A percentile compares a stretch with the other conserved stretches of the same genome.
Evolutionary conservation across 2,797 vertebrate species (phyloP).

Genomic region (Argentina silus): DNA sequence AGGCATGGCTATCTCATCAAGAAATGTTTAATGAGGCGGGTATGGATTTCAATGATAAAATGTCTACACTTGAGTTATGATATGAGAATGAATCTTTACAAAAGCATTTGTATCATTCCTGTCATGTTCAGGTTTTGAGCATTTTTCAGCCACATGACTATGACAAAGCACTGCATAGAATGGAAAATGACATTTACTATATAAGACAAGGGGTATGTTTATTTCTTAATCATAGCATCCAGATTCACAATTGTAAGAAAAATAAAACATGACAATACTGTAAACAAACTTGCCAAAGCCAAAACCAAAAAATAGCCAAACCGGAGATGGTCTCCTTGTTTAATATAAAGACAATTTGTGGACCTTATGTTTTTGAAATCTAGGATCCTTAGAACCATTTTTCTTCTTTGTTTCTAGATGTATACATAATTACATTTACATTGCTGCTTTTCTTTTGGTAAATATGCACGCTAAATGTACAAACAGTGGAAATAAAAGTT

Average conservation of each 20-base stretch:
- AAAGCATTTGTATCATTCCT: neutral
- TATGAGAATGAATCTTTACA: constrained; percentile 1
- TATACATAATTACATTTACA: constrained; percentile 63
- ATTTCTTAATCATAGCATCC: constrained; percentile 43
- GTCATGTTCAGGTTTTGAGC: constrained; percentile 48
- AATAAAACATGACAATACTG: neutral
- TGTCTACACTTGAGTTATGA: constrained; percentile 17
- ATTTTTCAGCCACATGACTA: constrained; percentile 30
- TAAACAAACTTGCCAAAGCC: neutral
- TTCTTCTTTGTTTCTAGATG: constrained; percentile 70
- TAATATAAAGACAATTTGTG: constrained; percentile 40
- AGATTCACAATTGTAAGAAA: constrained; percentile 14
- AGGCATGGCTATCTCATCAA: constrained; percentile 27
- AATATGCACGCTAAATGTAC: constrained; percentile 75
- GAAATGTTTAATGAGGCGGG: neutral
- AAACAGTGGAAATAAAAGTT: constrained; percentile 77
- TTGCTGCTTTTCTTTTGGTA: constrained; percentile 65
- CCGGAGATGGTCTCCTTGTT: constrained; percentile 54
- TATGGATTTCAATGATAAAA: constrained; percentile 7
- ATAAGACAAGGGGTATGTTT: neutral
- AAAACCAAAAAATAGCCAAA: constrained; percentile 24
- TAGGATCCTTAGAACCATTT: constrained; percentile 70
- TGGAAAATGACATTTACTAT: constrained; percentile 30
- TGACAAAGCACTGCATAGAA: constrained; percentile 59
- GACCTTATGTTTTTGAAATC: constrained; percentile 57